Conservation (phyloP, 2,797 vertebrate species). For the Crypturellus tataupa region DNA sequence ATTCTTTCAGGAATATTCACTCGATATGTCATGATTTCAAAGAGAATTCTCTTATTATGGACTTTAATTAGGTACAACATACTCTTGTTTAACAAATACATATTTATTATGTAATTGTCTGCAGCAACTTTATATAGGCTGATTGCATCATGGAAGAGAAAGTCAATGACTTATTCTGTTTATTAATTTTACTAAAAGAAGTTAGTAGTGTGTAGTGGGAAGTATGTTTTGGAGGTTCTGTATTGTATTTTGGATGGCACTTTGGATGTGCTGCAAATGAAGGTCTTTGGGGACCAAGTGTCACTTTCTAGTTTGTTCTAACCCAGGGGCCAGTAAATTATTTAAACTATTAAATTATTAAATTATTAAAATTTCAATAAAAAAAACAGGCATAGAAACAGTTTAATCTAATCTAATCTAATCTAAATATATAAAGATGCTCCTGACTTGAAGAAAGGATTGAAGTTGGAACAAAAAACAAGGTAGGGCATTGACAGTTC, state of each 20-base stretch:
- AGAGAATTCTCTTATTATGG: not conserved
- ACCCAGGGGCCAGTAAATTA: accelerated
- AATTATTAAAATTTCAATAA: not conserved
- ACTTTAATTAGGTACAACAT: not conserved
- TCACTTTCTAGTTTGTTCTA: not conserved
- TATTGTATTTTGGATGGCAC: not conserved
- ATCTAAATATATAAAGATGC: too few species aligned
- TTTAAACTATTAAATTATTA: too few species aligned
- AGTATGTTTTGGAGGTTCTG: not conserved
- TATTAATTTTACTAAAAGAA: not conserved
- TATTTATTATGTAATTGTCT: not conserved
- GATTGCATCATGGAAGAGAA: not conserved
- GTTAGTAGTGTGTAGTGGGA: not conserved
- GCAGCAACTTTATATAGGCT: not conserved
- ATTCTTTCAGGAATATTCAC: not conserved
- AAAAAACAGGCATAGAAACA: not conserved
- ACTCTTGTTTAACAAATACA: not conserved
- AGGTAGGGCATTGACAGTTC: not conserved
- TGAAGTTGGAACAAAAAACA: not conserved
- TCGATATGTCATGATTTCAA: not conserved
- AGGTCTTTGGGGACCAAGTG: not conserved
- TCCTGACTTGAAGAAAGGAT: not conserved
- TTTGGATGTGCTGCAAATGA: not conserved
- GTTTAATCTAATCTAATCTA: not conserved
- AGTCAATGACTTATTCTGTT: not conserved